Percentiles rank a stretch among this genome's conserved stretches.
Evolutionary conservation across 2,888 invertebrate genomes (phyloP).

Genomic region (Abrostola triplasia): DNA sequence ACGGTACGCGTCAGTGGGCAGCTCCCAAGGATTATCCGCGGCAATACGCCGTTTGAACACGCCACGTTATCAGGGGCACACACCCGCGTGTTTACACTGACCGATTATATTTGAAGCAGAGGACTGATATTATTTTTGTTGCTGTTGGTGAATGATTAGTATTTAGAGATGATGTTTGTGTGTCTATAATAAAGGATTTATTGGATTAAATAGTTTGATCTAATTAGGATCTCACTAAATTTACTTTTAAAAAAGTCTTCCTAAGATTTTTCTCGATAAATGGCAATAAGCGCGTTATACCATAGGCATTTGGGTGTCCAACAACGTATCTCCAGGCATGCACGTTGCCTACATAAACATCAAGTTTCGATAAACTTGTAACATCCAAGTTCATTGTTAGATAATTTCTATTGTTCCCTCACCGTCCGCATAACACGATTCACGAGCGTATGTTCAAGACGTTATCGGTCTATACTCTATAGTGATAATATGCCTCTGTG

Average conservation of each 20-base stretch:
- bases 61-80: conserved; percentile 65
- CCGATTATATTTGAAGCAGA: conserved; percentile 49
- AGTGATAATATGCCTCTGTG: conserved; percentile 1
- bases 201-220: no score
- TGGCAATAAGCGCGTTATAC: no score
- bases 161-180: background rate
- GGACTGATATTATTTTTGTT: conserved; percentile 35
- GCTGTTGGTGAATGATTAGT: conserved; percentile 19
- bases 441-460: conserved; percentile 4
- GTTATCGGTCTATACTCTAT: conserved; percentile 10
- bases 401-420: conserved; percentile 7
- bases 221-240: no score
- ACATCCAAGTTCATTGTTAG: conserved; percentile 4
- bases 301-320: no score
- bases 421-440: conserved; percentile 2
- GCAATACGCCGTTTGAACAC: conserved; percentile 72
- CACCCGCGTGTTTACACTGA: conserved; percentile 67
- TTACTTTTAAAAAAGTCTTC: no score
- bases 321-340: no score
- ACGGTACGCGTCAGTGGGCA: conserved; percentile 66
- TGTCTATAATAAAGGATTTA: background rate
- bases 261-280: no score
- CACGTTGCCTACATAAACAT: no score
- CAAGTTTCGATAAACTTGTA: background rate
- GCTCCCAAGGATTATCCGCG: conserved; percentile 68